phyloP scores from a whole-genome alignment of 2,797 vertebrate species.

The Tragelaphus oryx region DNA sequence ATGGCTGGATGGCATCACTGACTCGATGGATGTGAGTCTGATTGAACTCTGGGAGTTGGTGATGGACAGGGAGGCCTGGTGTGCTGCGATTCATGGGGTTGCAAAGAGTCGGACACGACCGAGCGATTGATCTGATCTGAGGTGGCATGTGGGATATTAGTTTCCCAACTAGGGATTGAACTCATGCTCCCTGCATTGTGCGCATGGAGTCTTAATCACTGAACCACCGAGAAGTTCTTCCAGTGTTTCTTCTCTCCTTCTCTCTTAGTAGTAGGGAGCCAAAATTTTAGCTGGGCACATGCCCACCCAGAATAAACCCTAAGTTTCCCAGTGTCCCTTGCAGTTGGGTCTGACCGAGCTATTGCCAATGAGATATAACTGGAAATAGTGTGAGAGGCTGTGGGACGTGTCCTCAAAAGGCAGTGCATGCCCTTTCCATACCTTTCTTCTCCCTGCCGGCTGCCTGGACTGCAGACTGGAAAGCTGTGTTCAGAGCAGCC shows the following conservation, averaged over 20 bases:
- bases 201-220: not conserved
- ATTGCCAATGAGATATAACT: not conserved
- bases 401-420: not conserved
- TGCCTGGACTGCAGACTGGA: not conserved
- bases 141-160: not conserved
- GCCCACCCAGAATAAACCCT: not conserved
- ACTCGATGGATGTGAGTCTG: too few relatives aligned
- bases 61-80: too few relatives aligned
- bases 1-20: too few relatives aligned
- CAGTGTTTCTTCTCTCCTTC: not conserved
- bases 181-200: not conserved
- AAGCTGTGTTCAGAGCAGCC: not conserved
- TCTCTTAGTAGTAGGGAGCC: not conserved
- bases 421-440: not conserved
- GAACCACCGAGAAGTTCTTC: not conserved
- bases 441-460: not conserved
- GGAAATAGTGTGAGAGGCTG: not conserved
- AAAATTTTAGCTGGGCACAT: not conserved
- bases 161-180: not conserved
- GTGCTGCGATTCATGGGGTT: too few relatives aligned
- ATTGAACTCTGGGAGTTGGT: too few relatives aligned
- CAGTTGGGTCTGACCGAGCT: not conserved
- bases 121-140: not conserved
- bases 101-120: too few relatives aligned
- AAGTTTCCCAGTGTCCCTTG: not conserved